Base-by-base conservation (phyloP, 2,888 invertebrate species). In the Lasioglossum malachurum region DNA sequence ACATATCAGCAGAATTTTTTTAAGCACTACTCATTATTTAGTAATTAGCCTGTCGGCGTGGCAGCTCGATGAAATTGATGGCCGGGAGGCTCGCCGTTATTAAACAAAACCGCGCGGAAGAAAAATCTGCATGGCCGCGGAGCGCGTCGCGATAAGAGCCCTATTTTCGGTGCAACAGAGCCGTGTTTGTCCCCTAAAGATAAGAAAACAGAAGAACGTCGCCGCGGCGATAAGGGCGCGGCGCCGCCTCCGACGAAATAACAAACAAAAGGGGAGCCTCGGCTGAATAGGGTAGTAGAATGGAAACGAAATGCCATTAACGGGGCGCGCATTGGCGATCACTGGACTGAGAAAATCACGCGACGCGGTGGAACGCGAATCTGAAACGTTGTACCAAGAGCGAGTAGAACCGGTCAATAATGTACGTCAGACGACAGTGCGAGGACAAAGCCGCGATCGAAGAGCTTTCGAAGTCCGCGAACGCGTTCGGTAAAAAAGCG, bases 171-270 rank as follows among this genome's bases (percentile, higher is more conserved):
- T 38, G 67, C 71, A 49, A 75, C 49, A 71, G 35, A 75, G 35
- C 71, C 38, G 49, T 75, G 83, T 83, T 84, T 83, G 71, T 77
- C 53, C 27, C 44, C 75, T 35, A 44, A 53, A 84, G 83, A 83
- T 84, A 78, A 83, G 83, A 53, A 83, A 78, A 75, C 78, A 72
- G 73, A 75, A 44, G 41, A 71, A 49, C 57, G 27, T 23, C 75
- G 71, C 60, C 78, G 49, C 23, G 27, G 44, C 71, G 84, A 84
- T 83, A 83, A 83, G 41, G 27, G 74, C 74, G 31, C 74, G 49
- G 27, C 64, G 41, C 35, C 72, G 38, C 49, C 60, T 64, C 60
- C 19, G 23, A 31, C 60, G 57, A 57, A 71, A 80, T 23, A 71
- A 75, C 69, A 71, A 75, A 75, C 75, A 72, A 74, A 23, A 31